These are phyloP conservation scores for Diachrysia chrysitis DNA, from an alignment of 2,888 invertebrate species.

Conservation along the genomic window DNA sequence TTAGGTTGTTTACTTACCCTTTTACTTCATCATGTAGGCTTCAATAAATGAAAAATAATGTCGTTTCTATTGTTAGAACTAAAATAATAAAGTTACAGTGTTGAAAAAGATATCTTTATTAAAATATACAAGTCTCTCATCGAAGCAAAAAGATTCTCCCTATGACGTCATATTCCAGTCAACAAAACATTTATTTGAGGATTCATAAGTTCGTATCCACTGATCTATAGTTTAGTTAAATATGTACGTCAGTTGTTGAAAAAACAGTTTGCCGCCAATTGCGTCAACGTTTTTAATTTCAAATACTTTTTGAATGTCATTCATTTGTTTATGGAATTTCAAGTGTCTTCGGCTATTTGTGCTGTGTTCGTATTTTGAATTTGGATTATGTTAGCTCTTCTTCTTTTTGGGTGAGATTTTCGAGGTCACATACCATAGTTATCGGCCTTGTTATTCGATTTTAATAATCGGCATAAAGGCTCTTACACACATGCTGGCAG, in stretches of 20 bases:
- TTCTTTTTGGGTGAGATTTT: not conserved
- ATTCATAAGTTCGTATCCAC: not conserved
- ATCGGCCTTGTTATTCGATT: not conserved
- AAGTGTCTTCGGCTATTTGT: not conserved
- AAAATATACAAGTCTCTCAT: not conserved
- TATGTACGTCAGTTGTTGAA: slow-evolving; percentile 14
- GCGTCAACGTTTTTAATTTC: slow-evolving; percentile 21
- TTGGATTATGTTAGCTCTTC: not conserved
- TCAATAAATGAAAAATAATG: too few relatives aligned
- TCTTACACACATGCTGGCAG: too few relatives aligned
- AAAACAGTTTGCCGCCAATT: slow-evolving; percentile 12
- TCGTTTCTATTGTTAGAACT: not conserved
- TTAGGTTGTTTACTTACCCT: too few relatives aligned
- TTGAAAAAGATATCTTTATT: not conserved
- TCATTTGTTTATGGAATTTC: slow-evolving; percentile 1
- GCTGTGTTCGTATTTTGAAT: not conserved
- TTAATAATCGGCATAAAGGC: too few relatives aligned
- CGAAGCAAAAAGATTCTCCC: not conserved
- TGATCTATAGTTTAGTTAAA: not conserved
- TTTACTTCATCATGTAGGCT: too few relatives aligned
- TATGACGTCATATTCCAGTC: not conserved
- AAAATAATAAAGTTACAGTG: not conserved
- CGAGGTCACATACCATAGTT: not conserved
- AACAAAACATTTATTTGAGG: not conserved
- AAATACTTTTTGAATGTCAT: slow-evolving; percentile 10